Evolutionary conservation across 2,888 invertebrate species (phyloP).

Genomic region (Epinotia bilunana): DNA sequence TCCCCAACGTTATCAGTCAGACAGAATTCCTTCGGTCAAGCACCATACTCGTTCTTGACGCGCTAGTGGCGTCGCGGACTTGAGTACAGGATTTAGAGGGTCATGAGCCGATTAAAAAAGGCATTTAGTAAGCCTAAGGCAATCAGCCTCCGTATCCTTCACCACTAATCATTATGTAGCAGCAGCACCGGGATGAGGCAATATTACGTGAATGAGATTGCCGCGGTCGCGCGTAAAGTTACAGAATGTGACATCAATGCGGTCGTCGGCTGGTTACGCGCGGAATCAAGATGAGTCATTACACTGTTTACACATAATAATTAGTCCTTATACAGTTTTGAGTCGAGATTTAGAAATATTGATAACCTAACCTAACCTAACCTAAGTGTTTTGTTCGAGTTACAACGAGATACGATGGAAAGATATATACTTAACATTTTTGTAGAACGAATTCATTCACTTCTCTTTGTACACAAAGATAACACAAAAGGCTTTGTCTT

Average conservation of each 20-base stretch:
- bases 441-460: no score
- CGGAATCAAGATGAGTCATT: constrained; percentile 34
- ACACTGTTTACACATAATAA: constrained; percentile 9
- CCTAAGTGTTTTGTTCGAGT: no score
- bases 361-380: no score
- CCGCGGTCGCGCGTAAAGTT: constrained; percentile 36
- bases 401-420: no score
- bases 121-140: not conserved
- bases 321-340: not conserved
- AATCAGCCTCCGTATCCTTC: constrained; percentile 11
- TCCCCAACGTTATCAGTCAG: no score
- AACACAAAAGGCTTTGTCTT: no score
- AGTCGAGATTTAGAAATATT: not conserved
- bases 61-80: not conserved
- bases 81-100: not conserved
- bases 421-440: no score
- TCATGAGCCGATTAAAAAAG: not conserved
- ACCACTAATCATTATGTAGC: constrained; percentile 9
- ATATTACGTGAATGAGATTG: constrained; percentile 35
- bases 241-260: constrained; percentile 11
- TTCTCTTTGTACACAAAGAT: no score
- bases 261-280: constrained; percentile 6
- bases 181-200: constrained; percentile 11
- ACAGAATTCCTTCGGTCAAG: not conserved
- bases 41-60: not conserved